Evolutionary conservation across 2,888 invertebrate species (phyloP), one percentile per base, ranked within the genome.

Genomic region (Incurvaria masculella): DNA sequence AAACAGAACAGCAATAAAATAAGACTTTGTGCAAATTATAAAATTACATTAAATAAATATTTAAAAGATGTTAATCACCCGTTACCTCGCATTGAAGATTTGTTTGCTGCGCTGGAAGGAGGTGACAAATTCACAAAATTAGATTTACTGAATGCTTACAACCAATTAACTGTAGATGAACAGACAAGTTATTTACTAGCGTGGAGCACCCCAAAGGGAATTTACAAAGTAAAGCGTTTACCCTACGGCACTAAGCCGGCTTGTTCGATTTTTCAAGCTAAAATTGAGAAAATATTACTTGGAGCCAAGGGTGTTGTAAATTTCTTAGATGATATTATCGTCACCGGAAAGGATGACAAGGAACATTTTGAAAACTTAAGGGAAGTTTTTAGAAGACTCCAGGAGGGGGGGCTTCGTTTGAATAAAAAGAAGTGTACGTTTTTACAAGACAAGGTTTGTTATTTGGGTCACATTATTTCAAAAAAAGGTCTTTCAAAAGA

Each of bases 211-310:
- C 56, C 57, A 21, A 20, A 21, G 21, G 18, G 45, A 20, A 45
- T 45, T 11, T 40, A 20, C 21, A 20, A 16, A 39, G 39, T 52
- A 44, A 53, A 54, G 39, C 50, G 56, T 19, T 33, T 57, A 19
- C 48, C 56, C 21, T 58, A 49, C 49, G 58, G 59, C 14, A 54
- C 63, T 20, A 51, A 55, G n/a, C 56, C 55, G 17, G 58, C 58
- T 10, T 57, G 58, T 5, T 55, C 57, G 10, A 57, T 57, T 47
- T 61, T 63, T 47, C 58, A 64, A 54, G 53, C 56, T 51, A 52
- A 55, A 27, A 59, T 63, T 54, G 54, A 56, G 19, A 50, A 45
- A 45, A 39, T 49, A 1, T 21, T 49, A 17, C 23, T 46, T 18
- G 49, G 49, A 38, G 46, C 46, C 11, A 51, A 46, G 11, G 55